phyloP scores from a whole-genome alignment of 2,888 invertebrate species.

The Deilephila porcellus region DNA sequence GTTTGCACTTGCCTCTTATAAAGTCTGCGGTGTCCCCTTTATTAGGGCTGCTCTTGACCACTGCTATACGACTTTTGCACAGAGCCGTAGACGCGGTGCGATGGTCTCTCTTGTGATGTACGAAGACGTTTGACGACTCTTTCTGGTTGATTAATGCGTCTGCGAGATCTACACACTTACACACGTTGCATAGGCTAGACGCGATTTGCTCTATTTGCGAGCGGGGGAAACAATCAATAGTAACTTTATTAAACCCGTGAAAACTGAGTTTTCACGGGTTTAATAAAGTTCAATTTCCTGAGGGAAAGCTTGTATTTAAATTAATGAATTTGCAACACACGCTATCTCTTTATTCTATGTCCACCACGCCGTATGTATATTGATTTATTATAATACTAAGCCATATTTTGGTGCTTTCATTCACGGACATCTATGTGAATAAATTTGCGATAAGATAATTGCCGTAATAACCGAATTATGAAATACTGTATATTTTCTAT shows the following conservation, averaged over 20 bases:
- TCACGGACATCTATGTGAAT: too few relatives aligned
- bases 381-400: too few relatives aligned
- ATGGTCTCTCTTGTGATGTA: background rate
- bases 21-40: slow-evolving; percentile 50
- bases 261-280: too few relatives aligned
- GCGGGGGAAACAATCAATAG: background rate
- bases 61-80: slow-evolving; percentile 45
- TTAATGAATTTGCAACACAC: too few relatives aligned
- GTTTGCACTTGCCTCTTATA: slow-evolving; percentile 48
- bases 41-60: slow-evolving; percentile 49
- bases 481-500: background rate
- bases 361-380: too few relatives aligned
- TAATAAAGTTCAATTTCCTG: too few relatives aligned
- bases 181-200: background rate
- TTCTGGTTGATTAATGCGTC: slow-evolving; percentile 10
- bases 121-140: background rate
- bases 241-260: background rate
- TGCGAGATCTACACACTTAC: background rate
- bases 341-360: too few relatives aligned
- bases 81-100: slow-evolving; percentile 8
- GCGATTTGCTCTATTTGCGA: background rate
- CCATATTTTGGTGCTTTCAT: too few relatives aligned
- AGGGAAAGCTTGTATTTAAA: too few relatives aligned
- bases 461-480: background rate
- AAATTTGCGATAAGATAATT: background rate